Base-by-base conservation (phyloP, 2,888 invertebrate species). In the Augiades crinisus region DNA sequence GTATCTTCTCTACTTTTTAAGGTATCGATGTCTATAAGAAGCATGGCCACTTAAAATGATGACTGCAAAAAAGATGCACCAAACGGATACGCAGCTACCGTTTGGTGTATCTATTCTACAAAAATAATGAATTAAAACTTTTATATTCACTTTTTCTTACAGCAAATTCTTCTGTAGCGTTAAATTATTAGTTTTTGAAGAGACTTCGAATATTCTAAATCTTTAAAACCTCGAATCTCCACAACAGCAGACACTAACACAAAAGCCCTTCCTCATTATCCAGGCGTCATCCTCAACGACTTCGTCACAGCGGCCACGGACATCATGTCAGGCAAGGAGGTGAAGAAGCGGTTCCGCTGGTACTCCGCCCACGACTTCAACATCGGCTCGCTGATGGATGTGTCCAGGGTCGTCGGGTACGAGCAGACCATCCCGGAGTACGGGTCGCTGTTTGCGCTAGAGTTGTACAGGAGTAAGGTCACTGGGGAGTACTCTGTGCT, bases 351-450 rank as follows among this genome's bases (percentile, higher is more conserved):
- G 0, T 62, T 88, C 14, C 62, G 73, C 0, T 53, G 84, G 43
- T 74, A 70, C 64, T 87, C 88, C 0, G 68, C 77, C 0, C 87
- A 88, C 43, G 88, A 88, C 66, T 88, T 85, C 72, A 88, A 88
- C 62, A 67, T 88, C 4, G 88, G 88, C 0, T 67, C 84, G 0
- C 54, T 88, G 13, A 84, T 88, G 84, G 82, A 81, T 1, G 84
- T 78, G 0, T 63, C 81, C 8, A 65, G 56, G 17, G 75, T 81
- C 3, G 59, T 63, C 17, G 67, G 61, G 1, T 56, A 56, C 5
- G 69, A 79, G 19, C 56, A 67, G 12, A 62, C 64, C 43, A 78
- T 86, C 2, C 88, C 88, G 0, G 83, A 84, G 8, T 88, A 87
- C 17, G 88, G 82, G 0, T 68, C 87, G 0, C 61, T 81, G 1